Evolutionary conservation across 2,797 vertebrate species (phyloP).

Genomic region (Coregonus ussuriensis): DNA sequence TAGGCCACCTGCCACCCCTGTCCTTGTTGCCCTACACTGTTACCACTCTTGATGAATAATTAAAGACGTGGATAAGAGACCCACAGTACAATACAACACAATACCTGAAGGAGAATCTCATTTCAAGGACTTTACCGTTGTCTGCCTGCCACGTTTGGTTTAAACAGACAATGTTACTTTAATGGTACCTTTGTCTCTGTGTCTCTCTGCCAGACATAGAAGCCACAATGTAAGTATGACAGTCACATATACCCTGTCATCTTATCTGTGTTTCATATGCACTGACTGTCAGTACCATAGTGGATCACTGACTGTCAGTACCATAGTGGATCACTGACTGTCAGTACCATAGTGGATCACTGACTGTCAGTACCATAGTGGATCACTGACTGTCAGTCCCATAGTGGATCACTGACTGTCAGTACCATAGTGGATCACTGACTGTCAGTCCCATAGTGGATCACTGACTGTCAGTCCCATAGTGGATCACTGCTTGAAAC

Average conservation of each 20-base stretch:
- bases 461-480: not conserved
- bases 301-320: not conserved
- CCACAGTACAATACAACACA: slow-evolving; percentile 13
- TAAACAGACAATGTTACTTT: slow-evolving; percentile 53
- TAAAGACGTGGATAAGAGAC: slow-evolving; percentile 61
- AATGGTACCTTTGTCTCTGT: slow-evolving; percentile 31
- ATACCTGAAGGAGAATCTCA: slow-evolving; percentile 56
- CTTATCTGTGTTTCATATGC: not conserved
- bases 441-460: too few species aligned
- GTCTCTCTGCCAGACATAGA: slow-evolving; percentile 25
- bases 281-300: not conserved
- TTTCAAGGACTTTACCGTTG: slow-evolving; percentile 19
- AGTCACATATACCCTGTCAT: not conserved
- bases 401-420: not conserved
- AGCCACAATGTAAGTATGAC: slow-evolving; percentile 20
- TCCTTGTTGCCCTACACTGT: slow-evolving; percentile 18
- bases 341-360: not conserved
- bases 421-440: too few species aligned
- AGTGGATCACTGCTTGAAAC: slow-evolving; percentile 8
- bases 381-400: not conserved
- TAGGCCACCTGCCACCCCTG: not conserved
- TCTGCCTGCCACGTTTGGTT: slow-evolving; percentile 50
- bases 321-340: not conserved
- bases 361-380: not conserved
- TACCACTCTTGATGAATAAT: slow-evolving; percentile 68